Base-by-base conservation (phyloP, 1,140 invertebrate genomes). In the Calliopsis andreniformis region DNA sequence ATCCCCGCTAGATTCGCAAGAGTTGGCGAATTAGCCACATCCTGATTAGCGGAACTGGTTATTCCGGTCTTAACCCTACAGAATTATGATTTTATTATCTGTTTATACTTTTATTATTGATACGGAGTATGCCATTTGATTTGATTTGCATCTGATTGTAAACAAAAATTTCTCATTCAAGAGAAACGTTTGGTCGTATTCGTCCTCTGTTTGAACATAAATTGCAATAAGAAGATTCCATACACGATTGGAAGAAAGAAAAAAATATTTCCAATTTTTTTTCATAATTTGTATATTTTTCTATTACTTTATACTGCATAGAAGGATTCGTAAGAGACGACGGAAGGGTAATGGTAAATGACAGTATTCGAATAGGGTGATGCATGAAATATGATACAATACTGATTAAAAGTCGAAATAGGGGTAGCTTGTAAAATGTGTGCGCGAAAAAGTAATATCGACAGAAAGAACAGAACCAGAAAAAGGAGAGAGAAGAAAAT, bases 31-130 rank as follows among this genome's bases (percentile, higher is more conserved):
- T 76, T 62, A 55, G 39, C 25, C 6, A 25, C 73, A 69, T 69
- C 73, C 73, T 55, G 73, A 69, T 76, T 69, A 76, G 7, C 30
- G 68, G 39, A 59, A 58, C 42, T 42, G 20, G 39, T 45, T 25
- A 59, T 35, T 66, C 14, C 12, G 39, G n/a, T 16, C 10, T 39
- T 20, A 14, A 12, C 5, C 6, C 10, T 10, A 8, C 0, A 56
- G 20, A 0, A 12, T 51, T 32, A 23, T n/a, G 7, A 20, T 63
- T 43, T 2, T 28, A 51, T 8, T 18, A 18, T 63, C 23, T 8
- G 4, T 16, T 1, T 1, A 10, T 30, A 25, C 8, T 16, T 23
- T 69, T 0, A 30, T 16, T 55, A 0, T 23, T 0, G 1, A 12
- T 14, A 16, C 3, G 20, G 5, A n/a, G 6, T 0, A 49, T 10